Evolutionary conservation across 35 echinoderm and acorn worm species (phyloP).

Genomic region (Amphiura filiformis): DNA sequence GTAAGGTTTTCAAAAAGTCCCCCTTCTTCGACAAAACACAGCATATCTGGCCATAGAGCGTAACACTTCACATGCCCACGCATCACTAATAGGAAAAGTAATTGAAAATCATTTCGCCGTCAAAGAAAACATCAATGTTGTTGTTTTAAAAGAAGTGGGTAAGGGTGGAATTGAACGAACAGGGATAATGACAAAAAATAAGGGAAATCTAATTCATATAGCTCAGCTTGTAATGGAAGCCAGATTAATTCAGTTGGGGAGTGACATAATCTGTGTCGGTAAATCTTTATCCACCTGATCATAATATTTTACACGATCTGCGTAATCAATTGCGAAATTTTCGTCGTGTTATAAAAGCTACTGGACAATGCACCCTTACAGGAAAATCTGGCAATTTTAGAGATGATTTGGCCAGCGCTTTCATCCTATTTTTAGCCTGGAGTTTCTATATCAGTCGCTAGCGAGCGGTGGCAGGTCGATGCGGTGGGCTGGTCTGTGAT

Average conservation of each 20-base stretch:
- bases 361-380: background rate
- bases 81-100: background rate
- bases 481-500: too few species aligned
- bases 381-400: background rate
- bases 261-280: background rate
- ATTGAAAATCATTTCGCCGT: background rate
- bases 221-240: background rate
- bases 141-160: background rate
- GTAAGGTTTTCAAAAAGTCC: background rate
- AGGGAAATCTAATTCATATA: conserved; percentile 11
- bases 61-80: conserved; percentile 13
- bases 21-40: background rate
- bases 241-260: background rate
- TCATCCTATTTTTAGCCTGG: background rate
- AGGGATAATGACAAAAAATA: conserved; percentile 8
- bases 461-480: too few species aligned
- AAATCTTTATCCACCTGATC: background rate
- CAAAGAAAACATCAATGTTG: background rate
- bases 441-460: too few species aligned
- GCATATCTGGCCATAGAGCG: background rate
- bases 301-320: background rate
- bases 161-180: background rate
- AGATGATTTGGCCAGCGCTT: conserved; percentile 1
- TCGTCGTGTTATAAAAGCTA: background rate
- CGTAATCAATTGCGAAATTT: conserved; percentile 6